A percentile compares a stretch with the other conserved stretches of the same genome.
Conservation (phyloP, 2,797 vertebrate genomes). For the Dendrocincla tyrannina region DNA sequence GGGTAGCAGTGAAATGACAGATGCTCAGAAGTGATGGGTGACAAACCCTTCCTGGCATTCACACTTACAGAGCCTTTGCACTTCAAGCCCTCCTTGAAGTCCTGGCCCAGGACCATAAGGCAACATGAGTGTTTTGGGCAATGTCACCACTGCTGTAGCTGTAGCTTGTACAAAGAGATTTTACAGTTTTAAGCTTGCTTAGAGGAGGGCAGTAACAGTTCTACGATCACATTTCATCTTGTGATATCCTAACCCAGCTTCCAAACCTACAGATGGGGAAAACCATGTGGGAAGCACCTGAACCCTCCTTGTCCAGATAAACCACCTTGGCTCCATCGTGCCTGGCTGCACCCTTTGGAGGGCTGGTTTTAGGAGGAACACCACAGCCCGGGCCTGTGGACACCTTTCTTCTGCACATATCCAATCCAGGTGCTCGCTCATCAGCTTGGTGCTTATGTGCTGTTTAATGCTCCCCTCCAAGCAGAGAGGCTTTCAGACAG, state of each 20-base stretch:
- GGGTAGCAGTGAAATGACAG: neutral
- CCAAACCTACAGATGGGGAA: neutral
- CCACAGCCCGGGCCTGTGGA: neutral
- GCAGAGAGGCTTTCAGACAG: slow-evolving; percentile 23
- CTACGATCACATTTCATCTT: neutral
- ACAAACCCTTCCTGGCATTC: neutral
- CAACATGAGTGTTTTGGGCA: neutral
- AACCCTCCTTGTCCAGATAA: neutral
- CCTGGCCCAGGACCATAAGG: neutral
- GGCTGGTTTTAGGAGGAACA: neutral
- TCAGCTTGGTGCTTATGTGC: neutral
- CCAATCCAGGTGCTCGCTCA: neutral
- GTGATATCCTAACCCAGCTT: neutral
- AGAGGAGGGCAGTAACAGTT: neutral
- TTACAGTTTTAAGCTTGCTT: neutral
- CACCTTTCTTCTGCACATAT: neutral
- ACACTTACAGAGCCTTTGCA: neutral
- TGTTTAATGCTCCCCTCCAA: neutral
- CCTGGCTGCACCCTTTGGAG: neutral
- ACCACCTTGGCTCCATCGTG: accelerated
- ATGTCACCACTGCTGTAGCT: neutral
- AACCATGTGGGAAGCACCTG: neutral
- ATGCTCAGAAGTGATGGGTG: neutral
- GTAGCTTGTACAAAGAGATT: neutral
- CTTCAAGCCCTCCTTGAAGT: neutral